phyloP scores from a whole-genome alignment of 2,888 invertebrate genomes.

The Dilophus febrilis region DNA sequence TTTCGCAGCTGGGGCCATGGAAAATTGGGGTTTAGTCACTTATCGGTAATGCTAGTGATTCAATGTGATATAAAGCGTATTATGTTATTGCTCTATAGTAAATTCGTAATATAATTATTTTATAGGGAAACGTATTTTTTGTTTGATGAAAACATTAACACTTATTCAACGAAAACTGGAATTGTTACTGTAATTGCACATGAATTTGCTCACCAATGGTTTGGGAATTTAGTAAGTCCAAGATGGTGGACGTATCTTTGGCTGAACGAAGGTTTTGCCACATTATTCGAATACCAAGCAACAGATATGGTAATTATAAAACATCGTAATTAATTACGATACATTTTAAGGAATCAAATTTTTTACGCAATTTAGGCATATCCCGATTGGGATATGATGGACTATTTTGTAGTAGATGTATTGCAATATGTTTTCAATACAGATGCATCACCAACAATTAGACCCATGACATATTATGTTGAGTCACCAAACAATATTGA shows the following conservation, averaged over 20 bases:
- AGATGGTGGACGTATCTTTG: constrained; percentile 42
- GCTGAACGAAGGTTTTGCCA: constrained; percentile 56
- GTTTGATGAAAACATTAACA: not conserved
- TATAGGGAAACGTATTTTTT: constrained; percentile 1
- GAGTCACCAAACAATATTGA: constrained; percentile 68
- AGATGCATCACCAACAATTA: constrained; percentile 58
- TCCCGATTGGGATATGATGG: constrained; percentile 52
- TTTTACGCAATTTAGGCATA: constrained; percentile 34
- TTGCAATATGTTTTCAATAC: constrained; percentile 52
- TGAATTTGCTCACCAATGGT: constrained; percentile 60
- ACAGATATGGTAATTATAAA: constrained; percentile 38
- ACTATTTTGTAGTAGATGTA: constrained; percentile 57
- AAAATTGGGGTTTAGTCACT: constrained; percentile 55
- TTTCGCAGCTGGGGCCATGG: constrained; percentile 62
- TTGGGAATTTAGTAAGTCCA: constrained; percentile 55
- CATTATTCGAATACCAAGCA: constrained; percentile 46
- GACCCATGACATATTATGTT: constrained; percentile 67
- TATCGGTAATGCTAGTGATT: constrained; percentile 33
- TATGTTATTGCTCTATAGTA: not conserved
- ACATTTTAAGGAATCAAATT: no score
- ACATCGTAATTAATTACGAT: no score
- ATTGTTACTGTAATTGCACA: constrained; percentile 37
- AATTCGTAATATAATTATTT: no score
- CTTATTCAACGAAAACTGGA: not conserved
- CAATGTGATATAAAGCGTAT: no score